phyloP scores from a whole-genome alignment of 2,797 vertebrate genomes.

The Premnoplex brunnescens region DNA sequence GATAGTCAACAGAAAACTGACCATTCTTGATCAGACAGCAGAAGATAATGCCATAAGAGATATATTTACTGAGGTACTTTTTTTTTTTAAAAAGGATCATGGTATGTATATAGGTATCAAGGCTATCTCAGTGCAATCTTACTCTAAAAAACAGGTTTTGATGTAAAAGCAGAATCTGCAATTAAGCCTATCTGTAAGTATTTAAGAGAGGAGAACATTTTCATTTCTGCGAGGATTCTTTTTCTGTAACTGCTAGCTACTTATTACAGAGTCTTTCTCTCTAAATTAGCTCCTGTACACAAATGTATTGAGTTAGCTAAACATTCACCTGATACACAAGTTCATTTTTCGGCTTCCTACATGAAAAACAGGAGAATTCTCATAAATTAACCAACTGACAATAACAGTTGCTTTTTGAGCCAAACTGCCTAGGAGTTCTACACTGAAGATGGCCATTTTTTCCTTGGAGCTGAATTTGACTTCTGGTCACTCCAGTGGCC shows the following conservation, averaged over 20 bases:
- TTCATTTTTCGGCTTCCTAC: background rate
- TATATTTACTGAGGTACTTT: background rate
- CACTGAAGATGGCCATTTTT: background rate
- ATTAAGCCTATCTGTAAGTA: background rate
- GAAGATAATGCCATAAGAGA: background rate
- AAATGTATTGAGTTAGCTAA: background rate
- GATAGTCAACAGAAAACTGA: background rate
- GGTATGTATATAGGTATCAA: background rate
- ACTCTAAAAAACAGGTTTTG: background rate
- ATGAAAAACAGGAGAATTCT: background rate
- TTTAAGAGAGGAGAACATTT: background rate
- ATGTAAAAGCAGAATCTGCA: background rate
- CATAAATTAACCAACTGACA: background rate
- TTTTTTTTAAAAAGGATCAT: background rate
- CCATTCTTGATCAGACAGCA: background rate
- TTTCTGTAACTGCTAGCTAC: background rate
- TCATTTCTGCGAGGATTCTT: background rate
- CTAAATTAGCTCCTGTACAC: background rate
- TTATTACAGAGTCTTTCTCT: background rate
- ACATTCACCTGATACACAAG: background rate
- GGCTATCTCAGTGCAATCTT: background rate
- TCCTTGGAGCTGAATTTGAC: background rate
- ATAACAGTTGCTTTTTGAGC: background rate
- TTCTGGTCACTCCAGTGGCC: background rate
- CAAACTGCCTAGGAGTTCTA: background rate